A percentile compares a stretch with the other conserved stretches of the same genome.
These are phyloP conservation scores for Dinoponera quadriceps DNA, from an alignment of 1,140 invertebrate genomes.

Conservation along the genomic window DNA sequence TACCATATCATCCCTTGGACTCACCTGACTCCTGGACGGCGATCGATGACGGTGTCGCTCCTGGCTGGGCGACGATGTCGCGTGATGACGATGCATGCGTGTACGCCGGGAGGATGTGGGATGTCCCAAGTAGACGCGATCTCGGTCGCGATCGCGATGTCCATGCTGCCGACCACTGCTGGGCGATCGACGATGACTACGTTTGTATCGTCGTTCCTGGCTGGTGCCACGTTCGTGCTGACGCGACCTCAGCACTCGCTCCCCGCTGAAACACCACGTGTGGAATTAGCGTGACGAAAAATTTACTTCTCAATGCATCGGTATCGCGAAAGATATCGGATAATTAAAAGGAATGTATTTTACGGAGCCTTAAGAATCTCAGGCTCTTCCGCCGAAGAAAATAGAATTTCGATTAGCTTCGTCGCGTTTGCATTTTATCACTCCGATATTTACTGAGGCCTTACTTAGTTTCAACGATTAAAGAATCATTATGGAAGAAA, in stretches of 20 bases:
- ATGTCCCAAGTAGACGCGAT: slow-evolving; percentile 83
- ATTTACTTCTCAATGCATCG: neutral
- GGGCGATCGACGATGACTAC: slow-evolving; percentile 87
- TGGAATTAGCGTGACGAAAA: neutral
- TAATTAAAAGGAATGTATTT: neutral
- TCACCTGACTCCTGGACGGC: slow-evolving; percentile 83
- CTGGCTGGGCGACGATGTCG: slow-evolving; percentile 79
- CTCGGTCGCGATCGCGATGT: slow-evolving; percentile 85
- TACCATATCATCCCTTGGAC: slow-evolving; percentile 63
- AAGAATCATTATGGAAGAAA: no score
- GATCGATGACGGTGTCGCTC: slow-evolving; percentile 79
- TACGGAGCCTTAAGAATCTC: neutral
- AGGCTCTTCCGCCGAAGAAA: no score
- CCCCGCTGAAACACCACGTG: slow-evolving; percentile 84
- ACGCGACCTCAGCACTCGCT: slow-evolving; percentile 87
- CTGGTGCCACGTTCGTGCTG: slow-evolving; percentile 88
- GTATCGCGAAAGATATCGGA: neutral
- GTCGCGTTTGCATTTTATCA: no score
- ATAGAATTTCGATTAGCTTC: no score
- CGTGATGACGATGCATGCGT: slow-evolving; percentile 79
- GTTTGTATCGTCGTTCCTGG: slow-evolving; percentile 88
- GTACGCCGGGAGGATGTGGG: slow-evolving; percentile 85
- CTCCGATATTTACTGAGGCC: no score
- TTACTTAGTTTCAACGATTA: no score
- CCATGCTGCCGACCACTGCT: slow-evolving; percentile 85